Evolutionary conservation across 2,888 invertebrate genomes (phyloP).

Genomic region (Zaprionus bogoriensis): DNA sequence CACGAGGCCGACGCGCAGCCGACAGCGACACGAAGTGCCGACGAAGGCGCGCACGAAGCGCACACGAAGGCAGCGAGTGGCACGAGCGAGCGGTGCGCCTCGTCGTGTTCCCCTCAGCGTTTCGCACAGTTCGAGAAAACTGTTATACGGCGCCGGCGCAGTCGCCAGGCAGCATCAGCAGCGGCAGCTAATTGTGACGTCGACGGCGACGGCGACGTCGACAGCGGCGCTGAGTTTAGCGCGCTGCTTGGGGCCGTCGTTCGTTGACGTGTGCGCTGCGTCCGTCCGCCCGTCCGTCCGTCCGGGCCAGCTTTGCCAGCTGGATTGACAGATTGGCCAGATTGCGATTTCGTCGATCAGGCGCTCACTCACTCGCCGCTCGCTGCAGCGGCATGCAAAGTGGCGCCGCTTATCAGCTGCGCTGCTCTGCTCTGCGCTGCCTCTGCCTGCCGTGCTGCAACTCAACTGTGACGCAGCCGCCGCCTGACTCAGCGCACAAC

Average conservation of each 20-base stretch:
- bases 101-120: no score
- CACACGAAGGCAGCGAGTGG: no score
- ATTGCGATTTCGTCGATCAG: slow-evolving; percentile 49
- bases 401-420: neutral
- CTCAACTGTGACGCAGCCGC: neutral
- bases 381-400: slow-evolving; percentile 4
- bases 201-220: slow-evolving; percentile 14
- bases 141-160: slow-evolving; percentile 4
- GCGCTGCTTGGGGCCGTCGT: slow-evolving; percentile 35
- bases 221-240: slow-evolving; percentile 13
- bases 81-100: no score
- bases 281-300: slow-evolving; percentile 19
- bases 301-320: slow-evolving; percentile 22
- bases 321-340: slow-evolving; percentile 25
- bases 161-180: slow-evolving; percentile 13
- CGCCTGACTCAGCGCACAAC: no score
- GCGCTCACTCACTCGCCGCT: slow-evolving; percentile 20
- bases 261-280: slow-evolving; percentile 21
- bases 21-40: no score
- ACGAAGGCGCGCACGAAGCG: no score
- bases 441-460: no score
- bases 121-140: no score
- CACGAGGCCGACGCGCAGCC: no score
- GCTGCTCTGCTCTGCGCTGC: neutral
- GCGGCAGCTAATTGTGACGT: slow-evolving; percentile 24